phyloP scores from a whole-genome alignment of 1,140 invertebrate species.

The Nilaparvata lugens region DNA sequence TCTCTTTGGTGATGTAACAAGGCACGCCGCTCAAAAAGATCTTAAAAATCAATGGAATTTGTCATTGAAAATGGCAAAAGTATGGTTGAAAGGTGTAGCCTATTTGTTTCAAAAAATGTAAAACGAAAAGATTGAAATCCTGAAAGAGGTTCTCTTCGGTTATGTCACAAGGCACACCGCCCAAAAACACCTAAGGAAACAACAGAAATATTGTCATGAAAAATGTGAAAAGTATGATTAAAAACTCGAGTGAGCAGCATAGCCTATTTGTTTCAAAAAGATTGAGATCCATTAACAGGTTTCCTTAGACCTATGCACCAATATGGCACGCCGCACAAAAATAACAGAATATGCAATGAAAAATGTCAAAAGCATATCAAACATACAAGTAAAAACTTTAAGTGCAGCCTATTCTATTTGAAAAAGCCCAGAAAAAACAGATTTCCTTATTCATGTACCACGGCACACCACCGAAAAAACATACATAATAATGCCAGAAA shows the following conservation, averaged over 20 bases:
- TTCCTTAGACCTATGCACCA: slow-evolving; percentile 82
- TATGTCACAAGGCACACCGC: slow-evolving; percentile 95
- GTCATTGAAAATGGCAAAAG: not conserved
- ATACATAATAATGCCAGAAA: not conserved
- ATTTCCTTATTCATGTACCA: slow-evolving; percentile 56
- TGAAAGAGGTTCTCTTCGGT: slow-evolving; percentile 70
- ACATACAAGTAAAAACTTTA: not conserved
- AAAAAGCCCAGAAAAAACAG: slow-evolving; percentile 50
- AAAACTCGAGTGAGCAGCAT: not conserved
- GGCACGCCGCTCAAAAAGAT: slow-evolving; percentile 94
- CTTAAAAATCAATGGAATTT: slow-evolving; percentile 31
- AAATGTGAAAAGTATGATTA: not conserved
- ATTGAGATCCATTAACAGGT: slow-evolving; percentile 53
- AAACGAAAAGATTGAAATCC: slow-evolving; percentile 33
- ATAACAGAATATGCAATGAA: not conserved
- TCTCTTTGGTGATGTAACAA: slow-evolving; percentile 88
- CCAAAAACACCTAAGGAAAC: slow-evolving; percentile 69
- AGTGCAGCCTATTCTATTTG: not conserved
- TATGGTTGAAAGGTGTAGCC: not conserved
- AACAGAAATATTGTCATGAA: not conserved
- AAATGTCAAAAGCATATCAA: not conserved
- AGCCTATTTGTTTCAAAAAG: not conserved
- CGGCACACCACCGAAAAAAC: not conserved
- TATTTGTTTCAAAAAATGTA: not conserved
- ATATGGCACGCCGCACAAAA: slow-evolving; percentile 71